These are phyloP conservation scores for Dasysyrphus tricinctus DNA, from an alignment of 2,888 invertebrate genomes.

Conservation along the genomic window DNA sequence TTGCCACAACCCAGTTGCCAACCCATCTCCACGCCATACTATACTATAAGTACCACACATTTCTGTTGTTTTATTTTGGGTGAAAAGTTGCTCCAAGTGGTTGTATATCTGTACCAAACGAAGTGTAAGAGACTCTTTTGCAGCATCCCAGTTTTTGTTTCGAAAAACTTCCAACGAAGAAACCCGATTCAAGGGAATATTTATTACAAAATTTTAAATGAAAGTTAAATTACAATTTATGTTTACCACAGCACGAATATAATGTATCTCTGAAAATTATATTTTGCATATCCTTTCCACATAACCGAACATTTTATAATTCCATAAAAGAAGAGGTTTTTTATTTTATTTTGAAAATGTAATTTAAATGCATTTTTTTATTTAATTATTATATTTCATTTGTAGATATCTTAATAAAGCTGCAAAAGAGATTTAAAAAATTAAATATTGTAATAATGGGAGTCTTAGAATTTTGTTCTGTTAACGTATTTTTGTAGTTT, in stretches of 20 bases:
- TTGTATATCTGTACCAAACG: conserved; percentile 1
- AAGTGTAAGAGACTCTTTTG: conserved; percentile 32
- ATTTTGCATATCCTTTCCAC: conserved; percentile 44
- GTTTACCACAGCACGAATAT: conserved; percentile 44
- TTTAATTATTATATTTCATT: neutral
- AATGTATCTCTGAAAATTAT: conserved; percentile 53
- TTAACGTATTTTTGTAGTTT: neutral
- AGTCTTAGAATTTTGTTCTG: neutral
- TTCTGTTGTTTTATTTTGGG: conserved; percentile 57
- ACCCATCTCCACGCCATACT: neutral
- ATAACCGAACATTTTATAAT: conserved; percentile 9
- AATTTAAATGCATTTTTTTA: conserved; percentile 25
- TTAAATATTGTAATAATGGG: neutral
- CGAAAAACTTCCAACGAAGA: conserved; percentile 46
- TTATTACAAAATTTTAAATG: conserved; percentile 73
- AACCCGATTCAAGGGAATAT: conserved; percentile 63
- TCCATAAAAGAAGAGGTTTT: neutral
- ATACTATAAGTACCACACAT: neutral
- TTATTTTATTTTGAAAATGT: neutral
- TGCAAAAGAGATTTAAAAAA: neutral
- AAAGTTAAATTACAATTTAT: conserved; percentile 72
- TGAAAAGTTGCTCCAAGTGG: conserved; percentile 53
- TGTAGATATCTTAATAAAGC: neutral
- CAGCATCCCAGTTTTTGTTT: conserved; percentile 4
- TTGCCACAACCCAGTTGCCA: conserved; percentile 33